These are phyloP conservation scores for Protodeltote pygarga DNA, from an alignment of 2,888 invertebrate species.

Conservation along the genomic window DNA sequence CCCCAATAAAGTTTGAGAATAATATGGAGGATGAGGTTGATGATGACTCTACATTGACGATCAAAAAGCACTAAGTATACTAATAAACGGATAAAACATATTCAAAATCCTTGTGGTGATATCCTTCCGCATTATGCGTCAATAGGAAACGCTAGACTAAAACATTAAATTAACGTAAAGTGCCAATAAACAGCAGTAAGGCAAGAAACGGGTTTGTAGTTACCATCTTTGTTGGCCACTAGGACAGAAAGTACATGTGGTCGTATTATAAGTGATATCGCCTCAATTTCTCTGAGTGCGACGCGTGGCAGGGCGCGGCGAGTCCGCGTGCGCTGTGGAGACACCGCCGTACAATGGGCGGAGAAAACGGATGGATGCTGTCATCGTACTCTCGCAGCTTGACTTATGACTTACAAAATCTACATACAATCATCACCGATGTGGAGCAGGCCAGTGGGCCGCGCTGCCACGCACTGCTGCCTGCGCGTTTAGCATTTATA, in stretches of 20 bases:
- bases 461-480: conserved; percentile 57
- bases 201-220: conserved; percentile 52
- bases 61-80: no score
- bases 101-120: background rate
- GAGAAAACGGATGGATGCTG: conserved; percentile 82
- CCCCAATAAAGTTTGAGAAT: no score
- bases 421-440: conserved; percentile 83
- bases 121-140: conserved; percentile 6
- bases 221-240: conserved; percentile 74
- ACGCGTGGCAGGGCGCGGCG: conserved; percentile 52
- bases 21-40: no score
- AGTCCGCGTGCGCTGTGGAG: conserved; percentile 37
- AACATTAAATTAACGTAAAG: conserved; percentile 15
- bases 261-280: conserved; percentile 73
- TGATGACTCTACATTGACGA: no score
- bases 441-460: conserved; percentile 84
- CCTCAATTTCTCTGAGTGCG: conserved; percentile 78
- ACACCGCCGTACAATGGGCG: conserved; percentile 66
- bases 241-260: conserved; percentile 72
- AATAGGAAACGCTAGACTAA: conserved; percentile 4
- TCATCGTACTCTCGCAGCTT: conserved; percentile 73
- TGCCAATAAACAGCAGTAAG: conserved; percentile 26
- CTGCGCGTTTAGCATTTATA: conserved; percentile 24
- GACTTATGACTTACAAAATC: conserved; percentile 84
- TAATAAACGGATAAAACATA: background rate